Conservation (phyloP, 2,888 invertebrate species). For the Carpatolechia fugitivella region DNA sequence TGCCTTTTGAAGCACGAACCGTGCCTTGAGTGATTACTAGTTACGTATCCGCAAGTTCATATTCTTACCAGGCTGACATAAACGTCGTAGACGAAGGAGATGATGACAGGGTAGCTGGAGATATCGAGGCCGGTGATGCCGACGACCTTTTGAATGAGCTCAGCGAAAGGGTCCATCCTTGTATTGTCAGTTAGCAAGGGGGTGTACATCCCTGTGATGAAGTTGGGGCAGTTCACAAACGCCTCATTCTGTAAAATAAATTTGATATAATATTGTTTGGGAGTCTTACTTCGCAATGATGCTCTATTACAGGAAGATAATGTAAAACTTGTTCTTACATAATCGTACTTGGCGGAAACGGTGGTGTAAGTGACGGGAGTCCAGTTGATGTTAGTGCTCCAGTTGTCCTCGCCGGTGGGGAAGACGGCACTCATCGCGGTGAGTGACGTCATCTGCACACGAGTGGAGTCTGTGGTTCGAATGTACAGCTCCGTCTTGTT, state of each 20-base stretch:
- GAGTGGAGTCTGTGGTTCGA: background rate
- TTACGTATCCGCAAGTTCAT: no score
- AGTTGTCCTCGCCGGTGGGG: background rate
- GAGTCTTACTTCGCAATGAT: no score
- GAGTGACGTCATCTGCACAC: background rate
- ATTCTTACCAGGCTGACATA: background rate
- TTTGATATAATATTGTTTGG: no score
- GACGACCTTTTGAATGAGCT: background rate
- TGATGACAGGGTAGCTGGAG: background rate
- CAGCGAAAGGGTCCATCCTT: background rate
- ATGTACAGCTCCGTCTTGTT: background rate
- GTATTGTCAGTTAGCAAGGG: background rate
- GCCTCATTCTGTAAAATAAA: constrained; percentile 5
- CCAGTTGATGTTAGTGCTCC: constrained; percentile 24
- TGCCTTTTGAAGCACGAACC: no score
- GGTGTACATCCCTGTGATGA: background rate
- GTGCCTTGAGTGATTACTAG: no score
- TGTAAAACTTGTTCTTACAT: constrained; percentile 24
- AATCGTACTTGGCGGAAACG: constrained; percentile 20
- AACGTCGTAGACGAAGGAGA: background rate
- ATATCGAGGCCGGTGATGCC: background rate
- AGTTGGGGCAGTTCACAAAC: constrained; percentile 1
- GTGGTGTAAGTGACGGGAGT: constrained; percentile 26
- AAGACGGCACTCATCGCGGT: background rate
- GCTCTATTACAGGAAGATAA: no score